A percentile compares a stretch with the other conserved stretches of the same genome.
Evolutionary conservation across 2,797 vertebrate genomes (phyloP).

Genomic region (Ptychobarbus kaznakovi): DNA sequence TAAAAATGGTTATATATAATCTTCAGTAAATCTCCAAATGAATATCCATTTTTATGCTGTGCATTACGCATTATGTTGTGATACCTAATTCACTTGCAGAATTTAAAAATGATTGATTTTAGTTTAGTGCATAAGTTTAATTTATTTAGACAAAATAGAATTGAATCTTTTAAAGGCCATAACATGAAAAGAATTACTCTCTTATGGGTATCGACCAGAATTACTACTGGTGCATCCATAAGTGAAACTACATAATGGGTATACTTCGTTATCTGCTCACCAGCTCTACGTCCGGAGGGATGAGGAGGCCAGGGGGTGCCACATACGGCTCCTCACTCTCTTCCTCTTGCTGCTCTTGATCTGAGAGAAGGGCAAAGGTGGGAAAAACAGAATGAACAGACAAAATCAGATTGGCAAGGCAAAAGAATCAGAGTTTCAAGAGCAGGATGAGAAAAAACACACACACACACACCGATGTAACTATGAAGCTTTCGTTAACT

Average conservation of each 20-base stretch:
- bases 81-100: background rate
- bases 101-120: background rate
- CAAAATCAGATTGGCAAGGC: background rate
- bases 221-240: background rate
- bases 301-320: conserved; percentile 88
- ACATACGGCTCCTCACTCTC: conserved; percentile 92
- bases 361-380: conserved; percentile 58
- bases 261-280: conserved; percentile 73
- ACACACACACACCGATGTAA: background rate
- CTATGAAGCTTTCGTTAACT: background rate
- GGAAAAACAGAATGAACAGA: background rate
- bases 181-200: background rate
- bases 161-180: background rate
- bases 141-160: background rate
- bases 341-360: conserved; percentile 84
- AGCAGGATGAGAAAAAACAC: background rate
- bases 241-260: background rate
- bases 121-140: background rate
- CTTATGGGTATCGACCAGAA: background rate
- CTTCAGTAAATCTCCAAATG: background rate
- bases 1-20: background rate
- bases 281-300: conserved; percentile 95
- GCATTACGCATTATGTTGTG: background rate
- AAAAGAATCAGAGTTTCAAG: background rate
- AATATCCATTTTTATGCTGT: background rate